Base-by-base conservation (phyloP, 2,113 vertebrate genomes). In the Hypocryptadius cinnamomeus region DNA sequence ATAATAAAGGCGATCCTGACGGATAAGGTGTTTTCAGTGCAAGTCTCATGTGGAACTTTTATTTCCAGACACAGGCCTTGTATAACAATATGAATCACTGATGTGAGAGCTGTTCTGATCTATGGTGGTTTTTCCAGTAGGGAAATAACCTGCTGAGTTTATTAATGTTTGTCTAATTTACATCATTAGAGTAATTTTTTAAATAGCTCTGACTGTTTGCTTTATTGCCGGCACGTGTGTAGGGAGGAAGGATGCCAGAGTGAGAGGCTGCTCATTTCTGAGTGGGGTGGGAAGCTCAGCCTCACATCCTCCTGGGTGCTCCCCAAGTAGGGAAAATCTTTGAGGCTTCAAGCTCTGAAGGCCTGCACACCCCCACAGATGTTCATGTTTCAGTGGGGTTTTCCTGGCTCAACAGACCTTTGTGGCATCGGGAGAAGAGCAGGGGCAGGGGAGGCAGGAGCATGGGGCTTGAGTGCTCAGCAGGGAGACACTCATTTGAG, bases 141-240 rank as follows among this genome's bases (percentile, higher is more conserved):
- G 87, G 87, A 94, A 95, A 95, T 94, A 95, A 87, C 94, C 85
- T 92, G 93, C 96, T 95, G 94, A 83, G 90, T 96, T 96, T 96
- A 96, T 96, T 95, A 96, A 94, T 94, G 95, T 96, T 95, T 94
- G 94, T 90, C 94, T 95, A 96, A 95, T 96, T 95, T 95, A 93
- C 92, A 95, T 95, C 91, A 80, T 95, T 94, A 95, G 44, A 81
- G 87, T 81, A 2, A 76, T 79, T 95, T 96, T 92, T 90, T 19
- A 88, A 94, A 92, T 84, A 81, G 93, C 69, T 73, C 57, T 68
- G 72, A 71, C 94, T 90, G 69, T 74, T 80, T 87, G 61, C 57
- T 96, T 93, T 93, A 91, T 81, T 90, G 82, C 85, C 0, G 0
- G 47, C 3, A 5, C 0, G 2, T 10, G 39, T 21, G 23, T 9